A percentile compares a stretch with the other conserved stretches of the same genome.
Conservation (phyloP, 2,113 vertebrate species). For the Rhinolophus ferrumequinum region DNA sequence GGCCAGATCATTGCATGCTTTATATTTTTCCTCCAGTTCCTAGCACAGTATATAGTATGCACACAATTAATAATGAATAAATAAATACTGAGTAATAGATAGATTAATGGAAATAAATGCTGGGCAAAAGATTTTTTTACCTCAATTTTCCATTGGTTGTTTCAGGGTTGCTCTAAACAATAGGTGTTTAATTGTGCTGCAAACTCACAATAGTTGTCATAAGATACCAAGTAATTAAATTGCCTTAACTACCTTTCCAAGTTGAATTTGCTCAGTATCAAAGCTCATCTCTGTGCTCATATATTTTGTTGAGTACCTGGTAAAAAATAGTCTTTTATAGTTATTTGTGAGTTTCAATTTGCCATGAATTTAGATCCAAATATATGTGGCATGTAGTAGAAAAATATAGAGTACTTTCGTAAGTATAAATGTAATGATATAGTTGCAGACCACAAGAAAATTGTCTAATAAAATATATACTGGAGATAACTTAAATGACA, state of each 20-base stretch:
- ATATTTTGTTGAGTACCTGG: neutral
- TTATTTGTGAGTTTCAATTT: neutral
- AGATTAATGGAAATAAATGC: neutral
- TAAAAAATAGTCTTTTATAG: neutral
- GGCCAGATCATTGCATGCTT: neutral
- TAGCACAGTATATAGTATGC: neutral
- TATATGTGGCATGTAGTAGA: neutral
- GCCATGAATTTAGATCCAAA: neutral
- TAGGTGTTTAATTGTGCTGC: neutral
- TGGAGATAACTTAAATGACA: constrained; percentile 63
- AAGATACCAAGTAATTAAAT: neutral
- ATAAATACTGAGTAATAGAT: neutral
- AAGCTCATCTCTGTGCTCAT: neutral
- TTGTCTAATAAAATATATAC: constrained; percentile 49
- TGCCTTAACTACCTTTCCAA: neutral
- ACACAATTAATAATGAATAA: neutral
- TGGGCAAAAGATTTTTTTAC: neutral
- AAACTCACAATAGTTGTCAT: neutral
- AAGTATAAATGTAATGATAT: constrained; percentile 66
- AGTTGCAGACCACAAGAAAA: constrained; percentile 60
- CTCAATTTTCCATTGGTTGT: neutral
- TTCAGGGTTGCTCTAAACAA: neutral
- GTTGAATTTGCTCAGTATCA: neutral
- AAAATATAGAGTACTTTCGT: constrained; percentile 68
- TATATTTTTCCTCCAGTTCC: neutral